These are phyloP conservation scores for Lepus europaeus DNA, from an alignment of 2,113 vertebrate genomes.

Conservation along the genomic window DNA sequence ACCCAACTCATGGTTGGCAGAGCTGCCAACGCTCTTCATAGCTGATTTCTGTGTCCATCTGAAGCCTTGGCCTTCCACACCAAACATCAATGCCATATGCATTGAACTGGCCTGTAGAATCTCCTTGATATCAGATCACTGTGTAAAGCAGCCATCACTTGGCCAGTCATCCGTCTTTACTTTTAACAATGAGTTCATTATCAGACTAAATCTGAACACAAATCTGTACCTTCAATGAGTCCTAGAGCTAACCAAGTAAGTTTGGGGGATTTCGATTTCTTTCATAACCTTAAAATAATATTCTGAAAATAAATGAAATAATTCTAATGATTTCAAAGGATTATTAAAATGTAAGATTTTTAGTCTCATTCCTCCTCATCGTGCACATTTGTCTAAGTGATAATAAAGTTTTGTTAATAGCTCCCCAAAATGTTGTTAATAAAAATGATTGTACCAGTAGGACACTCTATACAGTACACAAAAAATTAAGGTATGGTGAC, in stretches of 20 bases:
- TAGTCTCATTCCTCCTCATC: background rate
- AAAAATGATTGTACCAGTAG: background rate
- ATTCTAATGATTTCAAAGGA: background rate
- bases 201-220: background rate
- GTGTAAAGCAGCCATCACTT: no score
- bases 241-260: background rate
- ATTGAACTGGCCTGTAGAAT: no score
- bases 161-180: background rate
- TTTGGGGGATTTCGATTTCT: background rate
- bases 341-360: background rate
- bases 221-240: background rate
- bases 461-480: background rate
- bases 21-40: no score
- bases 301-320: conserved; percentile 33
- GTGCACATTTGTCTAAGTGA: background rate
- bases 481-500: background rate
- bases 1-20: no score
- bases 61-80: no score
- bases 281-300: background rate
- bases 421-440: background rate
- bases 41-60: no score
- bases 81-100: no score
- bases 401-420: background rate
- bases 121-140: no score
- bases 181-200: background rate